Base-by-base conservation (phyloP, 2,797 vertebrate species). In the Hybognathus amarus region DNA sequence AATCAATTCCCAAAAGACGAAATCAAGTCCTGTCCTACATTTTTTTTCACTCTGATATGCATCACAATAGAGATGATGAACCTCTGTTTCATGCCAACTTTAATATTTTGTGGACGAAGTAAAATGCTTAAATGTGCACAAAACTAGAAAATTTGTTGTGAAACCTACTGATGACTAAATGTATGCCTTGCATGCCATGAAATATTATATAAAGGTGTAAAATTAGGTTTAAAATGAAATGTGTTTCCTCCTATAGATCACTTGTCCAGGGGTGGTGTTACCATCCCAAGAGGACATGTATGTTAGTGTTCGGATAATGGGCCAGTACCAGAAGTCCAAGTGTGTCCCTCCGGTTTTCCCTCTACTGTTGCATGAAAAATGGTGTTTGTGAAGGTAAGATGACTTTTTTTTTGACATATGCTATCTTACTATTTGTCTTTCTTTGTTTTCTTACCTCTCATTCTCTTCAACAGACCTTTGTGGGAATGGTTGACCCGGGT, bases 221-320 rank as follows among this genome's bases (percentile, higher is more conserved):
- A 61, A 61, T 27, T 13, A 13, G 56, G 11, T 6, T 13, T 61
- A 27, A 61, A 84, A 85, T 74, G 59, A 61, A 84, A 85, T 74
- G 59, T 56, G 82, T 87, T 88, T 85, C 71, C 87, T 36, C 83
- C 87, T 92, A 17, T 90, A 99, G 98, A 89, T 98, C 90, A 96
- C 96, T 73, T 98, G 97, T 91, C 97, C 96, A 1, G 97, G 96
- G 82, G 94, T 96, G 80, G 77, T 94, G 61, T 91, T 98, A 80
- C 91, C 93, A 78, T 93, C 93, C 88, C 94, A 92, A 89, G 93
- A 95, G 54, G 91, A 96, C 8, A 88, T 98, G 90, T 98, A 97
- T 93, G 93, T 98, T 86, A 93, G 94, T 87, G 95, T 97, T 87
- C 95, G 94, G 87, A 91, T 98, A 86, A 93, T 99, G 94, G 97